Percentiles rank a stretch among this genome's conserved stretches.
Conservation (phyloP, 2,888 invertebrate species). For the Trichogramma evanescens region DNA sequence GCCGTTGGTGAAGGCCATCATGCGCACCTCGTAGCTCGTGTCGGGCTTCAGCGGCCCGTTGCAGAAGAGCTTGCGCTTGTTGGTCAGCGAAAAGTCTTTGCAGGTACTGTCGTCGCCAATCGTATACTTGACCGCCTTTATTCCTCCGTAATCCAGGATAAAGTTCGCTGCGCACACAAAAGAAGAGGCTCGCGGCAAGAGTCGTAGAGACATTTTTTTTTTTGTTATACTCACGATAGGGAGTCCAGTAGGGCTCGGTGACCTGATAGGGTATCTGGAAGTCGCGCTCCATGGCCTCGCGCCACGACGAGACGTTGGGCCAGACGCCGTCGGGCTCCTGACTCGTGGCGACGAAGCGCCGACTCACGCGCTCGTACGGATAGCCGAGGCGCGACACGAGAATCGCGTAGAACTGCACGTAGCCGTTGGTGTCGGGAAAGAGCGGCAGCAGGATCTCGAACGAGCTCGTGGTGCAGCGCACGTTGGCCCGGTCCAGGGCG, state of each 20-base stretch:
- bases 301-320: slow-evolving; percentile 36
- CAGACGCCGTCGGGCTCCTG: slow-evolving; percentile 26
- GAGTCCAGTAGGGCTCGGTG: slow-evolving; percentile 29
- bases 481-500: slow-evolving; percentile 34
- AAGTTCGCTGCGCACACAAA: background rate
- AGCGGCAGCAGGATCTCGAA: slow-evolving; percentile 36
- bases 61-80: slow-evolving; percentile 48
- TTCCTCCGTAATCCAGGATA: slow-evolving; percentile 32
- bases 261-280: slow-evolving; percentile 38
- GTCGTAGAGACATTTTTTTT: background rate
- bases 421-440: slow-evolving; percentile 33
- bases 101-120: slow-evolving; percentile 37
- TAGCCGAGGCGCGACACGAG: slow-evolving; percentile 32
- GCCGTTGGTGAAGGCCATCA: slow-evolving; percentile 60
- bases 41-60: slow-evolving; percentile 63
- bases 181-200: background rate
- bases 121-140: slow-evolving; percentile 36
- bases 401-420: slow-evolving; percentile 35
- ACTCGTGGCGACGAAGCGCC: slow-evolving; percentile 4
- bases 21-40: slow-evolving; percentile 58
- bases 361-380: background rate
- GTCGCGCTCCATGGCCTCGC: slow-evolving; percentile 32
- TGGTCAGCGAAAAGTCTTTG: slow-evolving; percentile 28
- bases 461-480: slow-evolving; percentile 31
- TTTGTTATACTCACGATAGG: slow-evolving; percentile 28